Conservation (phyloP, 2,113 vertebrate genomes). For the Hiodon alosoides region DNA sequence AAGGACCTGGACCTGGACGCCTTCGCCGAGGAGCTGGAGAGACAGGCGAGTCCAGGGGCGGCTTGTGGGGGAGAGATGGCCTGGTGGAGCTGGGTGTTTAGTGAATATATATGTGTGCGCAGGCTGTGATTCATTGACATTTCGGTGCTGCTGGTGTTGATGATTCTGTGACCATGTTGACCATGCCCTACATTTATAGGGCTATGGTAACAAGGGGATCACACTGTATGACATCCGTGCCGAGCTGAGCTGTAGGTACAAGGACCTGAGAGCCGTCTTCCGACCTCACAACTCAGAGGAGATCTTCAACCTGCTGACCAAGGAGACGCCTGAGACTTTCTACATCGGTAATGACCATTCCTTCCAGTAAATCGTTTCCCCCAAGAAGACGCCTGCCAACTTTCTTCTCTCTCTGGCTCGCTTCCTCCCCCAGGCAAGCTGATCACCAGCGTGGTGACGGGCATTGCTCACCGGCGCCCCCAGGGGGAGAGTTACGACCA, state of each 20-base stretch:
- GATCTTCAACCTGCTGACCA: constrained; percentile 95
- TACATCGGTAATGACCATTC: constrained; percentile 77
- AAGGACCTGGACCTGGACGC: constrained; percentile 95
- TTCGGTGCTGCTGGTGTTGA: not conserved
- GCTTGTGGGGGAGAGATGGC: too few species aligned
- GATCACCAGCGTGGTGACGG: constrained; percentile 89
- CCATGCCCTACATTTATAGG: constrained; percentile 55
- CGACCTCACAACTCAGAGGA: constrained; percentile 92
- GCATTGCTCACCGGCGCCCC: constrained; percentile 91
- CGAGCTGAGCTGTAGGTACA: constrained; percentile 94
- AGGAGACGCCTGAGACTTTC: constrained; percentile 97
- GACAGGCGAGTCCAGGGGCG: constrained; percentile 71
- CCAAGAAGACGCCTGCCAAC: too few species aligned
- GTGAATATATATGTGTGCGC: too few species aligned
- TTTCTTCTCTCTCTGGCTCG: not conserved
- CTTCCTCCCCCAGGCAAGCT: constrained; percentile 74
- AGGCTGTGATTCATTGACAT: too few species aligned
- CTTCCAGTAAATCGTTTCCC: too few species aligned
- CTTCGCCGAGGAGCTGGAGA: constrained; percentile 95
- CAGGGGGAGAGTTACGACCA: constrained; percentile 98
- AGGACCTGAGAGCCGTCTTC: constrained; percentile 87
- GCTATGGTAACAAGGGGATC: constrained; percentile 97
- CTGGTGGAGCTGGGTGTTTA: too few species aligned
- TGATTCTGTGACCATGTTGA: too few species aligned
- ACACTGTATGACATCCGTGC: constrained; percentile 96